Evolutionary conservation across 2,888 invertebrate genomes (phyloP).

Genomic region (Scaptomyza flava): DNA sequence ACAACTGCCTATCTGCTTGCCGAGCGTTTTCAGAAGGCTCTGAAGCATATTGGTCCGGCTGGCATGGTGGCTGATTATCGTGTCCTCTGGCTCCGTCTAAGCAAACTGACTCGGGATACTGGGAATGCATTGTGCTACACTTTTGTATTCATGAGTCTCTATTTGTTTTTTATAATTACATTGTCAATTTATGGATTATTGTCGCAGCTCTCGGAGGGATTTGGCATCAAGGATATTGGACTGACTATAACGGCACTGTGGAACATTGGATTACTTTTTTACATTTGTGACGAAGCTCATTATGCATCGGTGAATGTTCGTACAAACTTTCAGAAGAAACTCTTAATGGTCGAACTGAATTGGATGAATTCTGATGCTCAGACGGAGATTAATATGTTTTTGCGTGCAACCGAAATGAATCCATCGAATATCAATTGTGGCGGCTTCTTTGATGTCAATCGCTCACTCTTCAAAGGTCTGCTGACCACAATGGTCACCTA

Average conservation of each 20-base stretch:
- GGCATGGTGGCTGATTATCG: constrained; percentile 89
- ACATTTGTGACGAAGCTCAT: constrained; percentile 90
- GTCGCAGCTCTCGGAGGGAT: constrained; percentile 90
- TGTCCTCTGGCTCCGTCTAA: constrained; percentile 89
- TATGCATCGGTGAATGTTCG: constrained; percentile 90
- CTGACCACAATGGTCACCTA: constrained; percentile 92
- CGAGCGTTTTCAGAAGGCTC: constrained; percentile 89
- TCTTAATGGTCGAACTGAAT: constrained; percentile 89
- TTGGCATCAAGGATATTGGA: constrained; percentile 90
- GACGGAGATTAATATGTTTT: constrained; percentile 91
- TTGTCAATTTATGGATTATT: constrained; percentile 90
- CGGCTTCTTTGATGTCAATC: constrained; percentile 90
- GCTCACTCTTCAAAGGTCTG: constrained; percentile 90
- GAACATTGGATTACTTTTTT: constrained; percentile 88
- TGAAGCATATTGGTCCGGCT: constrained; percentile 89
- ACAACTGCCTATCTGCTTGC: constrained; percentile 88
- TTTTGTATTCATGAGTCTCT: constrained; percentile 88
- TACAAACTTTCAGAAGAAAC: constrained; percentile 90
- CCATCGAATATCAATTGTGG: constrained; percentile 90
- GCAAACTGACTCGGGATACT: constrained; percentile 88
- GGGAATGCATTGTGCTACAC: constrained; percentile 89
- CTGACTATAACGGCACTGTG: constrained; percentile 88
- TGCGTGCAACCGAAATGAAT: constrained; percentile 91
- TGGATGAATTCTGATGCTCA: constrained; percentile 92
- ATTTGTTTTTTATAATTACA: constrained; percentile 90